Conservation (phyloP, 2,888 invertebrate genomes). For the Rhorus exstirpatorius region DNA sequence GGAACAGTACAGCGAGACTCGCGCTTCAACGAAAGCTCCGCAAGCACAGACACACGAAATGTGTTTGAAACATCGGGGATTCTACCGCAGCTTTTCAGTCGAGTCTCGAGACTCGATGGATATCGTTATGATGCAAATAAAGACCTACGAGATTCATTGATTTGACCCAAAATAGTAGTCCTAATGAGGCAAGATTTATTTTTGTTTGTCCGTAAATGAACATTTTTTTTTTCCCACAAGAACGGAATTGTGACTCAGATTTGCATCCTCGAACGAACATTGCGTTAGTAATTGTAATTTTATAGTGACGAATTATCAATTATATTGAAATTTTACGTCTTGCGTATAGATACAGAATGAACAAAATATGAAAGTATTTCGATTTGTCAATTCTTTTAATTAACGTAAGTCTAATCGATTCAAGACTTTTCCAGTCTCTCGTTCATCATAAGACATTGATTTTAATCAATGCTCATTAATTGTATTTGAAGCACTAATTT, state of each 20-base stretch:
- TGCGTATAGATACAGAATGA: too few species aligned
- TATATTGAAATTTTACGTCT: too few species aligned
- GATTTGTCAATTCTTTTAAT: too few species aligned
- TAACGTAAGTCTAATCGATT: too few species aligned
- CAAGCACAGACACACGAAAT: neutral
- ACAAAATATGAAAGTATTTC: too few species aligned
- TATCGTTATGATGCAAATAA: slow-evolving; percentile 25
- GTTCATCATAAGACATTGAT: too few species aligned
- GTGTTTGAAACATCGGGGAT: slow-evolving; percentile 32
- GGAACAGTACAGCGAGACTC: slow-evolving; percentile 19
- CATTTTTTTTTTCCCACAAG: neutral
- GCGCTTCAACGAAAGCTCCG: slow-evolving; percentile 27
- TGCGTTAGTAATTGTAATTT: too few species aligned
- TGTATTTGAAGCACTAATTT: too few species aligned
- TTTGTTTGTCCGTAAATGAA: neutral
- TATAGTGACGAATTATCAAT: too few species aligned
- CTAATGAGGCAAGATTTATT: neutral
- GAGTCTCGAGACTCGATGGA: slow-evolving; percentile 15
- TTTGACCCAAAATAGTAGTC: neutral
- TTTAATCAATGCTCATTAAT: too few species aligned
- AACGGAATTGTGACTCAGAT: neutral
- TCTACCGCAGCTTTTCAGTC: slow-evolving; percentile 34
- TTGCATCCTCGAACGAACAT: neutral
- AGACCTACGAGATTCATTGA: slow-evolving; percentile 12
- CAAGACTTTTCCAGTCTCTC: too few species aligned